Conservation (phyloP, 2,888 invertebrate genomes). For the Serripes groenlandicus region DNA sequence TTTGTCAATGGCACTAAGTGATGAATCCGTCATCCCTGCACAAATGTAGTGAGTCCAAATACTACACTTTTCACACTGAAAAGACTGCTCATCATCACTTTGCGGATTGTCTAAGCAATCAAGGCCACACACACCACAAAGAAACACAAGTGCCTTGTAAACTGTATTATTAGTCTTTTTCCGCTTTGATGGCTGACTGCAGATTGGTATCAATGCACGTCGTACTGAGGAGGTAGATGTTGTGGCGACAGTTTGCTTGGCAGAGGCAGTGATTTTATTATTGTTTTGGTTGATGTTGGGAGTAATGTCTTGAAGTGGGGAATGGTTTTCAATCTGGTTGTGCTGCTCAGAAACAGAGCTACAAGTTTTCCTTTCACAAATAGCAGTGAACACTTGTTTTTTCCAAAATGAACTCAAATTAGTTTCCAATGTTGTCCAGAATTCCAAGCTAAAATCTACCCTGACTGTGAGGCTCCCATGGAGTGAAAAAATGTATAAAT, state of each 20-base stretch:
- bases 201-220: no score
- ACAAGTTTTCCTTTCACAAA: no score
- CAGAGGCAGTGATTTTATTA: no score
- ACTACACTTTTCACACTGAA: conserved; percentile 33
- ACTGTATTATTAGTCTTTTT: background rate
- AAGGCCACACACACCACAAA: conserved; percentile 25
- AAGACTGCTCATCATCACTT: conserved; percentile 30
- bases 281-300: no score
- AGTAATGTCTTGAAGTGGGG: no score
- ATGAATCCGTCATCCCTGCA: conserved; percentile 8
- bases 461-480: conserved; percentile 23
- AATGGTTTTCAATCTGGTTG: no score
- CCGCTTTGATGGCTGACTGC: conserved; percentile 5
- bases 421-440: conserved; percentile 7
- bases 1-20: background rate
- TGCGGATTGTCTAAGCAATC: conserved; percentile 21
- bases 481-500: conserved; percentile 32
- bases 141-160: conserved; percentile 4
- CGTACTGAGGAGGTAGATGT: no score
- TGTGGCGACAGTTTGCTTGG: no score
- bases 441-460: conserved; percentile 18
- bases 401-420: conserved; percentile 43
- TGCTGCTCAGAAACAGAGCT: no score
- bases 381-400: background rate
- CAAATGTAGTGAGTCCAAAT: conserved; percentile 36